These are phyloP conservation scores for Cerceris ruficornis DNA, from an alignment of 2,888 invertebrate genomes.

Conservation along the genomic window DNA sequence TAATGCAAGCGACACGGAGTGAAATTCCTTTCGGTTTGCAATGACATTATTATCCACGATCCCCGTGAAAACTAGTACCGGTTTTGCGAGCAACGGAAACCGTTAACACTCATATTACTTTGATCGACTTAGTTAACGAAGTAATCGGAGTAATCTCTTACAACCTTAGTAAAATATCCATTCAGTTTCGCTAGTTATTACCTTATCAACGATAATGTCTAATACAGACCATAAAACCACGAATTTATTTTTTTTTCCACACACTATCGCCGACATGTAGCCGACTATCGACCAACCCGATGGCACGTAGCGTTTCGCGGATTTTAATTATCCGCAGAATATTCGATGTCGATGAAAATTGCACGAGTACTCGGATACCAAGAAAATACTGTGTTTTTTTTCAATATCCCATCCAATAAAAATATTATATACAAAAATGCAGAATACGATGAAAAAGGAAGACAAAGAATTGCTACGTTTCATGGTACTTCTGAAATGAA, in stretches of 20 bases:
- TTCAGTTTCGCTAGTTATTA: constrained; percentile 33
- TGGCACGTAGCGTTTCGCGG: background rate
- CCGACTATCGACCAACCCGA: constrained; percentile 13
- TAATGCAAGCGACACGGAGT: background rate
- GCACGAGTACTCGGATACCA: constrained; percentile 47
- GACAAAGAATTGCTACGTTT: too few relatives aligned
- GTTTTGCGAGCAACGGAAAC: background rate
- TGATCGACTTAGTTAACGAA: background rate
- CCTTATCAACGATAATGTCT: constrained; percentile 43
- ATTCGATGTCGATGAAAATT: constrained; percentile 37
- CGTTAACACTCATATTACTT: background rate
- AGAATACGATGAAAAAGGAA: too few relatives aligned
- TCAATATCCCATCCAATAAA: background rate
- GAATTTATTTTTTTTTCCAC: constrained; percentile 12
- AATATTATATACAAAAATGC: background rate
- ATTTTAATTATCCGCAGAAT: constrained; percentile 24
- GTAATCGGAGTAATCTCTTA: constrained; percentile 2
- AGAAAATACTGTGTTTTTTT: background rate
- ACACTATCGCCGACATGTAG: constrained; percentile 12
- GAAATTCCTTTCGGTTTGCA: background rate
- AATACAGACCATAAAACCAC: constrained; percentile 32
- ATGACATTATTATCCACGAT: background rate
- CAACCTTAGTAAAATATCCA: constrained; percentile 27
- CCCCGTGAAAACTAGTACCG: background rate
- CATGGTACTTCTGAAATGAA: too few relatives aligned